Base-by-base conservation (phyloP, 1,140 invertebrate species). In the Drosophila oshimai region DNA sequence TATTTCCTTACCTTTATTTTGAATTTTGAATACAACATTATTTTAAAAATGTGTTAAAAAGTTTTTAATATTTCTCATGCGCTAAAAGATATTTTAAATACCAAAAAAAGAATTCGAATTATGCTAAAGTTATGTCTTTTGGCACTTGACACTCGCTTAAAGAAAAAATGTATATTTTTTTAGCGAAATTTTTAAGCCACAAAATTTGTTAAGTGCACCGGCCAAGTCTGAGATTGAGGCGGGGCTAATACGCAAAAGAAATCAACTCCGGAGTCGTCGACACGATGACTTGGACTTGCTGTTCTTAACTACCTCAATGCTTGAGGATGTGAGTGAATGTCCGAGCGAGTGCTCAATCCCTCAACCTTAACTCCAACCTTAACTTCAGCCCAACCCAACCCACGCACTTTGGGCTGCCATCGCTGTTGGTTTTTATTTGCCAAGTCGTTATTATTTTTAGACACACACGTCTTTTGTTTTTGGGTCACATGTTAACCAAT, bases 381-480 rank as follows among this genome's bases (percentile, higher is more conserved):
- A 37, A 47, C 44, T 47, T 24, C 13, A 10, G 10, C 24, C 13
- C 51, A 37, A 68, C 44, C 62, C 75, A 67, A 29, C 68, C 75
- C 76, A 81, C 72, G 53, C 73, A 76, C 60, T 86, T 86, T 84
- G 60, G 60, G 28, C 34, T 39, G 12, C 46, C 44, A 62, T 28
- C 44, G 17, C 26, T 64, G 54, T 49, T 75, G 54, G 71, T 47
- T 76, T 84, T 87, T 86, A 87, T 87, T 86, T 86, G 81, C 72
- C 62, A 86, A 87, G 72, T 86, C 77, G 76, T 86, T 86, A 86
- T 86, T 86, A 86, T 67, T 83, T 86, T 86, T 70, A 71, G 74
- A 84, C 79, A 77, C 44, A 69, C 37, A 80, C 64, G 49, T 74
- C 44, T 44, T 55, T 60, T 74, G 49, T 57, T 53, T 79, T 78